Percentiles rank a stretch among this genome's conserved stretches.
Conservation (phyloP, 2,888 invertebrate genomes). For the Amorpha juglandis region DNA sequence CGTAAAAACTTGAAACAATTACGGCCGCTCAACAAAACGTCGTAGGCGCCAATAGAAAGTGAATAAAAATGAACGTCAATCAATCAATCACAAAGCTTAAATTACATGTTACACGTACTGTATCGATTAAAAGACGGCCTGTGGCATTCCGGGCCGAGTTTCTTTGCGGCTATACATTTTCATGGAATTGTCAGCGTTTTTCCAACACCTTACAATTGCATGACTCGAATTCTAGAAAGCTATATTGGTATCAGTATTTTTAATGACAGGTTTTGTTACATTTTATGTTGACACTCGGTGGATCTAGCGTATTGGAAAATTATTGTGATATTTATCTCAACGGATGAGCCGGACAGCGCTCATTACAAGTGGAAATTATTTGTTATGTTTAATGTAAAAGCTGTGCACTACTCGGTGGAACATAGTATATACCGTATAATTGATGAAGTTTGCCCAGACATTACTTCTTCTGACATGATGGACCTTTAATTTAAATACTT, state of each 20-base stretch:
- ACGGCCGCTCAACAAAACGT: slow-evolving; percentile 63
- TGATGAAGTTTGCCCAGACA: neutral
- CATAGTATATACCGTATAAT: neutral
- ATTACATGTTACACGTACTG: slow-evolving; percentile 62
- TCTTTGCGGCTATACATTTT: slow-evolving; percentile 79
- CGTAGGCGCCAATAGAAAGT: slow-evolving; percentile 63
- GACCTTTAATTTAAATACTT: neutral
- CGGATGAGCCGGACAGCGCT: neutral
- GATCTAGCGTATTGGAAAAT: slow-evolving; percentile 11
- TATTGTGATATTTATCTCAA: slow-evolving; percentile 11
- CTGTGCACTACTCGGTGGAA: neutral
- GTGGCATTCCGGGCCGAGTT: slow-evolving; percentile 77
- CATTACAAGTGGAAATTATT: slow-evolving; percentile 17
- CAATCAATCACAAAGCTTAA: slow-evolving; percentile 65
- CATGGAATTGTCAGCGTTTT: slow-evolving; percentile 81
- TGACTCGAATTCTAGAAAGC: slow-evolving; percentile 82
- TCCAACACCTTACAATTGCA: slow-evolving; percentile 82
- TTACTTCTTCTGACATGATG: neutral
- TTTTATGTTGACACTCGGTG: slow-evolving; percentile 13
- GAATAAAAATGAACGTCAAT: slow-evolving; percentile 71
- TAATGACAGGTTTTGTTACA: slow-evolving; percentile 44
- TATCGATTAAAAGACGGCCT: slow-evolving; percentile 67
- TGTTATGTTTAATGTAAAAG: slow-evolving; percentile 23
- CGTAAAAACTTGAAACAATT: slow-evolving; percentile 82
- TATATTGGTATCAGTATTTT: slow-evolving; percentile 56